Evolutionary conservation across 2,888 invertebrate genomes (phyloP), one percentile per base, ranked within the genome.

Genomic region (Cerastis leucographa): DNA sequence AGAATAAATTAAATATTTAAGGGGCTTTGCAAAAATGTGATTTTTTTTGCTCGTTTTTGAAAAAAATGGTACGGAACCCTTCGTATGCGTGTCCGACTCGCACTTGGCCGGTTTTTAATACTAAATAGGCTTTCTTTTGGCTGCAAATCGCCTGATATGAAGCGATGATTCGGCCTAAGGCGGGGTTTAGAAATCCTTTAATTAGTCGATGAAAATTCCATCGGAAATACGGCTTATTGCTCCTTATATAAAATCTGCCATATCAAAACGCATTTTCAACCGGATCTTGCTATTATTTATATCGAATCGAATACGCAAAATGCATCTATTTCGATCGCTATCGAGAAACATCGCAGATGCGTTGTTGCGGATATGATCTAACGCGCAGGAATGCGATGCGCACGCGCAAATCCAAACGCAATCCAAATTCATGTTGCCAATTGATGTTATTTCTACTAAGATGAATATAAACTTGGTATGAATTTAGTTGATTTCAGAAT

Each of bases 321-420:
- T 51, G 62, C 40, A 72, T 81, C 79, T 82, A 84, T 85, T 84
- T 84, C 42, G 61, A 79, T 62, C 42, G 2, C 29, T 35, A 74
- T 71, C 64, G 49, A 65, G 72, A 79, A 62, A 76, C 77, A 76
- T 64, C 61, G 64, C 83, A 59, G 61, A 74, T 69, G 71, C 61
- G 67, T 76, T 79, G 67, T 76, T 79, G 74, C 88, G 85, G 87
- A 88, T 87, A 70, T 83, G 83, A 84, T 76, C 80, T 74, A 64
- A 76, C 83, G 69, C 56, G 40, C 72, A 71, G 71, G 85, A 84
- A 88, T 86, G 73, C 69, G 68, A n/a, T 75, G 79, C 75, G 73
- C 87, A 71, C 80, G 83, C 84, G 84, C 80, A n/a, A n/a, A n/a
- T n/a, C 72, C 14, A 14, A 64, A 64, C 14, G n/a, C n/a, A 4